Base-by-base conservation (phyloP, 2,113 vertebrate species). In the Toxotes chatareus region DNA sequence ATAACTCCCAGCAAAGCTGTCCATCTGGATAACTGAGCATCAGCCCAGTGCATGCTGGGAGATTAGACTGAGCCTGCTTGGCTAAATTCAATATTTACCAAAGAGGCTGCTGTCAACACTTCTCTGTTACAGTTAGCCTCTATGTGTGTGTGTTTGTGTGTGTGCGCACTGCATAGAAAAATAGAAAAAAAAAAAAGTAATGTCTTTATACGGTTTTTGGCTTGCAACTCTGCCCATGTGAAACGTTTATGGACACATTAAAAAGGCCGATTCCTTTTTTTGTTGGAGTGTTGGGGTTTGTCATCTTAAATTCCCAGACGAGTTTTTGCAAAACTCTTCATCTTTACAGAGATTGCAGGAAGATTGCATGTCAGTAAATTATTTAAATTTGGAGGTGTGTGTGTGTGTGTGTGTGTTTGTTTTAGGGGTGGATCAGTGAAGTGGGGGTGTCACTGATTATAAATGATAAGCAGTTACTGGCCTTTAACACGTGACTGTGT, bases 11-110 rank as follows among this genome's bases (percentile, higher is more conserved):
- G 86, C 75, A 88, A 89, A 91, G 86, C 90, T 61, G 55, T 83
- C 91, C 90, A 86, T 92, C 92, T 93, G 91, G 86, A 90, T 55
- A 78, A 85, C 32, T 71, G 87, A 90, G 85, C 85, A 56, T 74
- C 82, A 59, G 73, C 86, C 83, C 76, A 70, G 62, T 91, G 92
- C 92, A 93, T 91, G 86, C 86, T 90, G 88, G 92, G 90, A 93
- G 86, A 91, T 87, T 83, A 89, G 80, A 81, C 75, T 83, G 85
- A 89, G 88, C 68, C 86, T 64, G 73, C 88, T 75, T 66, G 79
- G 79, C 85, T 88, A 90, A 76, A 85, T 86, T 88, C 89, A 82
- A 90, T 94, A 92, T 93, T 93, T 93, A 91, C 93, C 27, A 12
- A 93, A 68, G 86, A 91, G 84, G 71, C 88, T 83, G 89, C 85